Percentiles rank a stretch among this genome's conserved stretches.
Evolutionary conservation across 2,888 invertebrate genomes (phyloP).

Genomic region (Luffia ferchaultella): DNA sequence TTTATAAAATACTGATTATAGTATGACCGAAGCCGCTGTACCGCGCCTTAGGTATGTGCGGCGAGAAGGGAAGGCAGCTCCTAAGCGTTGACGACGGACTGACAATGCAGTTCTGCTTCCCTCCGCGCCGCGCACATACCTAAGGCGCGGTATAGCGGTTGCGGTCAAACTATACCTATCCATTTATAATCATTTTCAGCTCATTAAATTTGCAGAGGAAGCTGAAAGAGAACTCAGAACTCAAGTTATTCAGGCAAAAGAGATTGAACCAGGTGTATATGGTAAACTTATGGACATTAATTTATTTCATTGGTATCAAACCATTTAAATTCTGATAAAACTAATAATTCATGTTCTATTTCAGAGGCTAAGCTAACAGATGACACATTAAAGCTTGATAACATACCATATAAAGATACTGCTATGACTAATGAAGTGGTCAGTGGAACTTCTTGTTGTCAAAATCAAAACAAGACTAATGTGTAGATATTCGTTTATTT

Average conservation of each 20-base stretch:
- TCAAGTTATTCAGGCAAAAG: conserved; percentile 76
- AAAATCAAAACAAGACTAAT: conserved; percentile 29
- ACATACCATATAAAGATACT: conserved; percentile 67
- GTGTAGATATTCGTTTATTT: conserved; percentile 11
- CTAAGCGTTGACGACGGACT: not conserved
- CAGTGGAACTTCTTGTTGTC: conserved; percentile 17
- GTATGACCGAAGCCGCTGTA: no score
- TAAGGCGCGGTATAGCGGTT: not conserved
- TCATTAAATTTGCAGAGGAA: conserved; percentile 72
- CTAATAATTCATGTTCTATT: conserved; percentile 25
- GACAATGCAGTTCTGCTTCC: not conserved
- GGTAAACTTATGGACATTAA: conserved; percentile 42
- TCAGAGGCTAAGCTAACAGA: conserved; percentile 68
- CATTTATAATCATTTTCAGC: conserved; percentile 43
- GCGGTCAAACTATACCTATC: not conserved
- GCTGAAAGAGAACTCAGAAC: conserved; percentile 75
- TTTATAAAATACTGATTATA: not conserved
- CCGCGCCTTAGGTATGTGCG: no score
- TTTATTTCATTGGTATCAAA: not conserved
- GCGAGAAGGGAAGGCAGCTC: not conserved
- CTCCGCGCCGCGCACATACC: no score
- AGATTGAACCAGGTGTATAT: conserved; percentile 72
- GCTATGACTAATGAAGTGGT: conserved; percentile 27
- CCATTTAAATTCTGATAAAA: not conserved
- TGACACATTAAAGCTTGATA: conserved; percentile 70